Evolutionary conservation across 2,888 invertebrate species (phyloP).

Genomic region (Trilocha varians): DNA sequence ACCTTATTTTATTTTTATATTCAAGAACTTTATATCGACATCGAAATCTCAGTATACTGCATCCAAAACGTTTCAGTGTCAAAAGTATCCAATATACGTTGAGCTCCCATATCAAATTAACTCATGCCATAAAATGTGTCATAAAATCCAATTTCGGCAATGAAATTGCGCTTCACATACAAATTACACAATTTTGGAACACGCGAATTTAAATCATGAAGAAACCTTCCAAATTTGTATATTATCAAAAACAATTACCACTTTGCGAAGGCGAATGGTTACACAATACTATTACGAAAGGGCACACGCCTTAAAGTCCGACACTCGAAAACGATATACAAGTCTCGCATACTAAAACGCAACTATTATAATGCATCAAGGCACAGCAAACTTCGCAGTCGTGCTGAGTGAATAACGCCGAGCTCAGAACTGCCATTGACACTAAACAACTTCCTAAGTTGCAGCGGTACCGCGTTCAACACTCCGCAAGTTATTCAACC

Average conservation of each 20-base stretch:
- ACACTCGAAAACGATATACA: not conserved
- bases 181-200: too few species aligned
- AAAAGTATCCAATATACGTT: too few species aligned
- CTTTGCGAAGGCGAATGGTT: not conserved
- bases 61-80: too few species aligned
- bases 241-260: not conserved
- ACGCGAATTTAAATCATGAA: too few species aligned
- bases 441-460: constrained; percentile 43
- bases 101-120: too few species aligned
- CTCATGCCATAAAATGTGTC: too few species aligned
- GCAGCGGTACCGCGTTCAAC: constrained; percentile 23
- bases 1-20: too few species aligned
- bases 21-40: too few species aligned
- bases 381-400: constrained; percentile 30
- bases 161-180: too few species aligned
- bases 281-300: not conserved
- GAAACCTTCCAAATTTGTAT: too few species aligned
- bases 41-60: too few species aligned
- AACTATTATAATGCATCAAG: constrained; percentile 30
- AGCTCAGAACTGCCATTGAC: constrained; percentile 38
- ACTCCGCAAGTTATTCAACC: constrained; percentile 28
- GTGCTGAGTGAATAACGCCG: constrained; percentile 31
- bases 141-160: too few species aligned
- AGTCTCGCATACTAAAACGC: constrained; percentile 23
- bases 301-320: not conserved